phyloP scores from a whole-genome alignment of 1,140 invertebrate species.

The Reticulitermes speratus region DNA sequence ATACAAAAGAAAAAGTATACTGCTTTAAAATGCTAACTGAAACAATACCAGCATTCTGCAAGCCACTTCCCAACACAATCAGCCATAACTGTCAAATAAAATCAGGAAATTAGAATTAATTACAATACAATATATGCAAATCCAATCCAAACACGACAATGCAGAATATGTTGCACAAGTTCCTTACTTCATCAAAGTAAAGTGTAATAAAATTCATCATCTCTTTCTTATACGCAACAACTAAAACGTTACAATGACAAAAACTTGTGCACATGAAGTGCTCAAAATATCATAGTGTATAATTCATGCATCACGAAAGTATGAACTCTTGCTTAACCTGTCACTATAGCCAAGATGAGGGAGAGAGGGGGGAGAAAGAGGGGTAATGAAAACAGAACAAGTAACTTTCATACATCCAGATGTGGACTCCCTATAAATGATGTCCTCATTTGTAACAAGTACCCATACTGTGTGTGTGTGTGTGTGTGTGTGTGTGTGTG shows the following conservation, averaged over 20 bases:
- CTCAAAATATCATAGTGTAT: neutral
- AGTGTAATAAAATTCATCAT: neutral
- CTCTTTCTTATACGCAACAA: neutral
- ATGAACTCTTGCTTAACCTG: neutral
- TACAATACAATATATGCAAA: neutral
- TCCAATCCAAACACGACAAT: neutral
- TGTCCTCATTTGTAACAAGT: neutral
- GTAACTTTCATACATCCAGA: neutral
- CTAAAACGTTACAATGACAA: neutral
- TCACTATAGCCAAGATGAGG: neutral
- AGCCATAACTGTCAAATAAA: conserved; percentile 20
- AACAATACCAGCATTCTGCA: conserved; percentile 31
- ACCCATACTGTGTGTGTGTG: neutral
- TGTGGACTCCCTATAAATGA: neutral
- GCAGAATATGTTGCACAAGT: neutral
- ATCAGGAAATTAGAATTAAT: neutral
- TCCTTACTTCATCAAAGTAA: neutral
- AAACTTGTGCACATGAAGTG: neutral
- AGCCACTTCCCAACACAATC: conserved; percentile 34
- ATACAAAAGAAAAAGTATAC: neutral
- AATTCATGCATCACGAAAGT: neutral
- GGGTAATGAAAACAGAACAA: neutral
- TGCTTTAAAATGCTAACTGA: neutral
- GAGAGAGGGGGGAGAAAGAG: no score
- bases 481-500: neutral